phyloP scores from a whole-genome alignment of 2,888 invertebrate genomes.

The Drosophila emarginata region DNA sequence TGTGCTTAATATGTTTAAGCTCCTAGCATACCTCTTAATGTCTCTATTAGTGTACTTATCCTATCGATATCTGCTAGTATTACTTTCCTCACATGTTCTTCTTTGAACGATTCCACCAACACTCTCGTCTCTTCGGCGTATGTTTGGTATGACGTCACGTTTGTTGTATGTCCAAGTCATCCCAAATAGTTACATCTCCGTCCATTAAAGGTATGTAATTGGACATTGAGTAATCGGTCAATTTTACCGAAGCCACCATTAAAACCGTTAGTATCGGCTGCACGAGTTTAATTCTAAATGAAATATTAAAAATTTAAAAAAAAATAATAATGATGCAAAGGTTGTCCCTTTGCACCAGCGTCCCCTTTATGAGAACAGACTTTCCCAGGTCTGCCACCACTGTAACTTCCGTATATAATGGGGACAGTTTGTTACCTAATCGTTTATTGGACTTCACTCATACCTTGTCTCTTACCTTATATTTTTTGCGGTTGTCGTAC shows the following conservation, averaged over 20 bases:
- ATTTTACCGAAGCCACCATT: not conserved
- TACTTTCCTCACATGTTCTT: no score
- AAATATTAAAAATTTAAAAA: not conserved
- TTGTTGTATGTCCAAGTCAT: conserved; percentile 18
- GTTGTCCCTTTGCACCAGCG: not conserved
- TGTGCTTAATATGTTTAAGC: conserved; percentile 12
- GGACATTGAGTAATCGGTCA: not conserved
- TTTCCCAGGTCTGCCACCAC: not conserved
- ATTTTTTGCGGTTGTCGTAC: not conserved
- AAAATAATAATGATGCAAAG: not conserved
- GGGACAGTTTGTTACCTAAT: conserved; percentile 4
- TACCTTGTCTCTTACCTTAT: not conserved
- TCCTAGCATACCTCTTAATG: not conserved
- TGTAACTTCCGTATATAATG: no score
- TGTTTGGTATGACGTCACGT: conserved; percentile 17
- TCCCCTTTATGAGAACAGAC: not conserved
- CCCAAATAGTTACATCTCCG: conserved; percentile 21
- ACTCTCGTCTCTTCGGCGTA: conserved; percentile 15
- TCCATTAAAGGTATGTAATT: conserved; percentile 10
- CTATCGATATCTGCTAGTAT: no score
- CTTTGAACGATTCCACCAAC: no score
- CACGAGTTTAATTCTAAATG: not conserved
- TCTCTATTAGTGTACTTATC: no score
- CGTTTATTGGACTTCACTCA: not conserved
- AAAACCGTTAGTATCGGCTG: not conserved